A percentile compares a stretch with the other conserved stretches of the same genome.
Evolutionary conservation across 2,888 invertebrate genomes (phyloP).

Genomic region (Hypselothyrea guttata): DNA sequence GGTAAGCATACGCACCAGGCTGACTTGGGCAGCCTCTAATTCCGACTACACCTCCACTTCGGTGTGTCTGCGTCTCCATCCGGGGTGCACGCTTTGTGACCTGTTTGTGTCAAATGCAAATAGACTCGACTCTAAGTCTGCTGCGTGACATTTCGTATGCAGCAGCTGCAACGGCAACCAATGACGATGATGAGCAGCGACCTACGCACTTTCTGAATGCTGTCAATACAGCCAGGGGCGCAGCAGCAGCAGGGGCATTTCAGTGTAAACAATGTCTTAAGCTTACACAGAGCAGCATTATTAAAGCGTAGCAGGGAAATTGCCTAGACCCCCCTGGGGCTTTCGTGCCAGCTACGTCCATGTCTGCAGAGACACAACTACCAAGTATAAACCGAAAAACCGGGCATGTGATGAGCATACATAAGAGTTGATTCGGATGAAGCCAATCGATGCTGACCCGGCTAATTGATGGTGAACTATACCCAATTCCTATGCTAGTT

Average conservation of each 20-base stretch:
- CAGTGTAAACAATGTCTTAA: neutral
- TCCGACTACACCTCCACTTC: neutral
- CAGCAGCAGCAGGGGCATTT: too few relatives aligned
- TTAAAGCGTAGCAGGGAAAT: too few relatives aligned
- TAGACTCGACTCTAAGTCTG: conserved; percentile 27
- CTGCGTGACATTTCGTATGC: conserved; percentile 43
- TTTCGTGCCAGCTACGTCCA: too few relatives aligned
- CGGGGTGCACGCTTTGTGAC: conserved; percentile 32
- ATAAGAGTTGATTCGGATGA: neutral
- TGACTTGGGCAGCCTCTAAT: neutral
- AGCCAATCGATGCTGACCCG: conserved; percentile 11
- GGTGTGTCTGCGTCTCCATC: conserved; percentile 8
- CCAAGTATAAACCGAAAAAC: neutral
- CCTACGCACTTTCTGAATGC: conserved; percentile 27
- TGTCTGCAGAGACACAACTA: neutral
- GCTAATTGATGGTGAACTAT: conserved; percentile 39
- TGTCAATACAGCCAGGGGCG: too few relatives aligned
- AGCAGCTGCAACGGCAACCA: conserved; percentile 18
- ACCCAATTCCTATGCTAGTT: conserved; percentile 11
- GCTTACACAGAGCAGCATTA: too few relatives aligned
- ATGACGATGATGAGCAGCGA: conserved; percentile 30
- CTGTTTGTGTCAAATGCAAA: conserved; percentile 55
- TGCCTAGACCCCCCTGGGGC: too few relatives aligned
- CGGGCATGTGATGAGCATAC: neutral
- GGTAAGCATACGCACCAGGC: conserved; percentile 27